Base-by-base conservation (phyloP, 2,888 invertebrate genomes). In the Pasiphila rectangulata region DNA sequence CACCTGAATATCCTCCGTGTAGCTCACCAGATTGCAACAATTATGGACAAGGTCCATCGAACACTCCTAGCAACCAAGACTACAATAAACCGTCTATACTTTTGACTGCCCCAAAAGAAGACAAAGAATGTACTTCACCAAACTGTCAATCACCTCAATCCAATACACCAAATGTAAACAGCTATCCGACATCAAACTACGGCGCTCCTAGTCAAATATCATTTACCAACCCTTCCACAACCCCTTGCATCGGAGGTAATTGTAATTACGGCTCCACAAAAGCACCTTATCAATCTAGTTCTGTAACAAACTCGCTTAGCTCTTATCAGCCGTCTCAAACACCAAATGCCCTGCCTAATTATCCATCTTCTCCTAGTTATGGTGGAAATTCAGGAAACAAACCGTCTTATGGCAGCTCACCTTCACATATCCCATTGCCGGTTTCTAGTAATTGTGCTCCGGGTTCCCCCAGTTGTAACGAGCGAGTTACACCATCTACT, bases 41-140 rank as follows among this genome's bases (percentile, higher is more conserved):
- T 23, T 59, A 59, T 36, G 59, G 59, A 16, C 52, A 57, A 37
- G 47, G 57, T 36, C 30, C 60, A 29, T 34, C 43, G 23, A 63
- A 50, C 27, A 17, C 61, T 27, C 49, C 46, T 15, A 37, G 56
- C 21, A 53, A 47, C 21, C 51, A 59, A 29, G 39, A 12, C 27
- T 44, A 53, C 23, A 64, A 60, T 45, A 64, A 65, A 58, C 81
- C 84, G n/a, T 57, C 72, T 16, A 58, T 51, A 44, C 55, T 69
- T 53, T 69, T 83, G 43, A 73, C 72, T 46, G 61, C 75, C 12
- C 83, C 85, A 9, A 79, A 79, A 61, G 43, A 68, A 40, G 69
- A 54, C 32, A 41, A 60, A n/a, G 55, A 63, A 20, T 72, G 72
- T 41, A 61, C 52, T 13, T 49, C 53, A 42, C 53, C 59, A 16